A percentile compares a stretch with the other conserved stretches of the same genome.
Evolutionary conservation across 1,140 invertebrate genomes (phyloP).

Genomic region (Penaeus indicus): DNA sequence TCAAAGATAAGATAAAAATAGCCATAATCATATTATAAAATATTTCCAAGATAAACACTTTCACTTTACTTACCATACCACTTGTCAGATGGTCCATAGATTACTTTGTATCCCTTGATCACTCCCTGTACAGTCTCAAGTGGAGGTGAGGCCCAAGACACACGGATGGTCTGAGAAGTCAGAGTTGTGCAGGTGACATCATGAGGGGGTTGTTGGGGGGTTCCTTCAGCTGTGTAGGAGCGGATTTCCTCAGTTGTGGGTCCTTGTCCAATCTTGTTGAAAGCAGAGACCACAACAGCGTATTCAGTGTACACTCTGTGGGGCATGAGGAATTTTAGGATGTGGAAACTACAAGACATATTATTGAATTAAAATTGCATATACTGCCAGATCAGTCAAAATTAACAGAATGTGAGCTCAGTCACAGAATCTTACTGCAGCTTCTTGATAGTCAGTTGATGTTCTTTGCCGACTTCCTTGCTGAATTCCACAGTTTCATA

Average conservation of each 20-base stretch:
- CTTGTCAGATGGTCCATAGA: constrained; percentile 91
- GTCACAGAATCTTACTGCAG: constrained; percentile 76
- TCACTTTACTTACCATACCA: constrained; percentile 84
- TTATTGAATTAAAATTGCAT: neutral
- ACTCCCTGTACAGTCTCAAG: constrained; percentile 91
- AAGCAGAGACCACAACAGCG: constrained; percentile 93
- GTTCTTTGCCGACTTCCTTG: constrained; percentile 91
- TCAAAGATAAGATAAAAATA: neutral
- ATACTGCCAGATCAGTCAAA: neutral
- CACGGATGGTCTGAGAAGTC: constrained; percentile 92
- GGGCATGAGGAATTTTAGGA: constrained; percentile 65
- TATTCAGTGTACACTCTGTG: constrained; percentile 92
- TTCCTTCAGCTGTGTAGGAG: constrained; percentile 91
- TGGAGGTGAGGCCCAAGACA: constrained; percentile 93
- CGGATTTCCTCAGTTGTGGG: constrained; percentile 90
- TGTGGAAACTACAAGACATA: neutral
- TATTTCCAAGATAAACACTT: constrained; percentile 65
- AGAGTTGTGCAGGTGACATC: constrained; percentile 91
- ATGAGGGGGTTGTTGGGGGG: constrained; percentile 92
- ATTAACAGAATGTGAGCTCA: constrained; percentile 21
- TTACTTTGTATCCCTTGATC: constrained; percentile 96
- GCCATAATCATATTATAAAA: constrained; percentile 66
- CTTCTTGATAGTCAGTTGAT: constrained; percentile 82
- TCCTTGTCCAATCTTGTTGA: constrained; percentile 93
- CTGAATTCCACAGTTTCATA: constrained; percentile 94